Base-by-base conservation (phyloP, 2,888 invertebrate species). In the Agelastica alni region DNA sequence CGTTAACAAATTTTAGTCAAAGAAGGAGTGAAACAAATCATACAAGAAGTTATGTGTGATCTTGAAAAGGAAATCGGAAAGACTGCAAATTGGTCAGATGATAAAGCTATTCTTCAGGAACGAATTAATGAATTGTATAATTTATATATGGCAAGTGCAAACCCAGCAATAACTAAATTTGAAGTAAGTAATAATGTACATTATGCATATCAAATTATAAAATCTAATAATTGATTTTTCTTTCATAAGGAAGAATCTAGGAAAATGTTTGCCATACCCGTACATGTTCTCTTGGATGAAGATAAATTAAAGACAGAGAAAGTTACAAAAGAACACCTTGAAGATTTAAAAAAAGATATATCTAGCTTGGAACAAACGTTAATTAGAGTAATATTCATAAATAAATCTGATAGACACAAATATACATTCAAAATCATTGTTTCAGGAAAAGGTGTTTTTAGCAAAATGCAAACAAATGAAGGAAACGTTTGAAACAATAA, bases 381-480 rank as follows among this genome's bases (percentile, higher is more conserved):
- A 31, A 39, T 58, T 12, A n/a, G n/a, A n/a, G n/a, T n/a, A n/a
- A n/a, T n/a, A n/a, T n/a, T n/a, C n/a, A n/a, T n/a, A n/a, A n/a
- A n/a, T n/a, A n/a, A n/a, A n/a, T n/a, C n/a, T n/a, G n/a, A n/a
- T n/a, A n/a, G n/a, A n/a, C n/a, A n/a, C n/a, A n/a, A n/a, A n/a
- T n/a, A n/a, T n/a, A n/a, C n/a, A 14, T 14, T 2, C 16, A 31
- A 9, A 12, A 14, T 16, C 34, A 20, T 32, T 39, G 2, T 59
- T 60, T 37, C 36, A 60, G 60, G 60, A 58, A 49, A 55, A 47
- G 51, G 46, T 60, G 12, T 58, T 54, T 31, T 13, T 58, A 4
- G 58, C 56, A 3, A 56, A 49, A 47, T 56, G 56, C 6, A 46
- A 51, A 44, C 51, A 56, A 10, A 31, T 52, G 44, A 60, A 58